phyloP scores from a whole-genome alignment of 2,113 vertebrate species.

The Microcebus lehilahytsara region DNA sequence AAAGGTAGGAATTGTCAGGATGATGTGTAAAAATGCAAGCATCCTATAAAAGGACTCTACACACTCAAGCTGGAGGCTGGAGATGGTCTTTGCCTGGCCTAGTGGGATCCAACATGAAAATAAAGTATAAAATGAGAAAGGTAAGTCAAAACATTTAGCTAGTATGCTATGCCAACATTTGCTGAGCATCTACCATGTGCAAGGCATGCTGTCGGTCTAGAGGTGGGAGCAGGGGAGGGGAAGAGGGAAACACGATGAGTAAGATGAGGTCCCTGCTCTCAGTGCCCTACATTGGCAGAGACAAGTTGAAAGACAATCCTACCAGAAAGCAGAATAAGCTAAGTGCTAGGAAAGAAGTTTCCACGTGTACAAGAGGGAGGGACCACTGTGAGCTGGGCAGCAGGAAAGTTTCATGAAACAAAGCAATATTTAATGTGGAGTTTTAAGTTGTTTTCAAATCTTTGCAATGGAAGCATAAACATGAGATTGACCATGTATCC shows the following conservation, averaged over 20 bases:
- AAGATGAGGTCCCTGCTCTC: not conserved
- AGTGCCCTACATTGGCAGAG: not conserved
- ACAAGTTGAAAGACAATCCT: not conserved
- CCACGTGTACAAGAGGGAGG: not conserved
- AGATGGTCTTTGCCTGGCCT: not conserved
- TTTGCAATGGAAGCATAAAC: not conserved
- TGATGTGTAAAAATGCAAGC: not conserved
- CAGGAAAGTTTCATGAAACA: not conserved
- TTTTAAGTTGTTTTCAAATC: not conserved
- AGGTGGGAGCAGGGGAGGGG: not conserved
- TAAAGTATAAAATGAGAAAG: not conserved
- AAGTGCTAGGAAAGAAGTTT: not conserved
- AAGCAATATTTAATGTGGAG: not conserved
- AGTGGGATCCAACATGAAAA: not conserved
- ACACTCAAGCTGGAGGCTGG: not conserved
- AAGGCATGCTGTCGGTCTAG: too few relatives aligned
- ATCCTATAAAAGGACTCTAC: not conserved
- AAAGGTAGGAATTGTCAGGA: not conserved
- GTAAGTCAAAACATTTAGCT: not conserved
- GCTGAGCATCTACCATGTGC: not conserved
- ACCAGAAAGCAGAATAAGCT: not conserved
- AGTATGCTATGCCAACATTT: not conserved
- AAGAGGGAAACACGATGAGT: not conserved
- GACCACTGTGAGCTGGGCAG: not conserved
- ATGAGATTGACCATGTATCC: not conserved